These are phyloP conservation scores for Macrosiphum euphorbiae DNA, from an alignment of 2,888 invertebrate genomes.

Conservation along the genomic window DNA sequence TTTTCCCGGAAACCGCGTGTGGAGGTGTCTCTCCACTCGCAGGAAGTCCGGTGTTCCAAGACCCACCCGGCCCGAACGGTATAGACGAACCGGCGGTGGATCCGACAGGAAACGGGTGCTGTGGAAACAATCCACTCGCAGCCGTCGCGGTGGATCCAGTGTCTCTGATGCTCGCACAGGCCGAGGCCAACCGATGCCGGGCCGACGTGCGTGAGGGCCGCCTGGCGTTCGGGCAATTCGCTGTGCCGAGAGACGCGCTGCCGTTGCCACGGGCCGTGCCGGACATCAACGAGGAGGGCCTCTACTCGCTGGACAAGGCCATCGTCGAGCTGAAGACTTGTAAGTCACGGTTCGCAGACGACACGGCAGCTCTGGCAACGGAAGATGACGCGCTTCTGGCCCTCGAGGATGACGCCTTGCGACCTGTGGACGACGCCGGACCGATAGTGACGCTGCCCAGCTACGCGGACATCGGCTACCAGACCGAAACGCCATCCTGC, in stretches of 20 bases:
- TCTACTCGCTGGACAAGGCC: slow-evolving; percentile 36
- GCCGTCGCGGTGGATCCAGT: slow-evolving; percentile 27
- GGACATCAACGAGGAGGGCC: slow-evolving; percentile 38
- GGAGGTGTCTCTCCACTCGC: neutral
- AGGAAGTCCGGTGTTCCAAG: neutral
- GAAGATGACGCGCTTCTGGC: slow-evolving; percentile 33
- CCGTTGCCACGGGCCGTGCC: neutral
- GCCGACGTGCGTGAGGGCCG: slow-evolving; percentile 1
- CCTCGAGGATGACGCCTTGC: slow-evolving; percentile 14
- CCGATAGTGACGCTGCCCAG: slow-evolving; percentile 16
- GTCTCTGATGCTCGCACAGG: slow-evolving; percentile 38
- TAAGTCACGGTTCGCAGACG: slow-evolving; percentile 21
- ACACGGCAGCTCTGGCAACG: neutral
- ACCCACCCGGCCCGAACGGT: slow-evolving; percentile 5
- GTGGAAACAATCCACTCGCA: neutral
- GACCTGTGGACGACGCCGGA: neutral
- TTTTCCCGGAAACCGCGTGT: neutral
- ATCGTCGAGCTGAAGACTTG: slow-evolving; percentile 41
- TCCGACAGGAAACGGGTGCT: neutral
- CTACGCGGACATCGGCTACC: slow-evolving; percentile 34
- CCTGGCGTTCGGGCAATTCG: slow-evolving; percentile 15
- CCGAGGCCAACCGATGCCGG: slow-evolving; percentile 32
- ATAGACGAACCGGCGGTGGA: slow-evolving; percentile 11
- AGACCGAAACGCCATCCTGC: slow-evolving; percentile 3
- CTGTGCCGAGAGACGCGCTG: slow-evolving; percentile 13